Conservation (phyloP, 2,797 vertebrate species). For the Mus caroli region DNA sequence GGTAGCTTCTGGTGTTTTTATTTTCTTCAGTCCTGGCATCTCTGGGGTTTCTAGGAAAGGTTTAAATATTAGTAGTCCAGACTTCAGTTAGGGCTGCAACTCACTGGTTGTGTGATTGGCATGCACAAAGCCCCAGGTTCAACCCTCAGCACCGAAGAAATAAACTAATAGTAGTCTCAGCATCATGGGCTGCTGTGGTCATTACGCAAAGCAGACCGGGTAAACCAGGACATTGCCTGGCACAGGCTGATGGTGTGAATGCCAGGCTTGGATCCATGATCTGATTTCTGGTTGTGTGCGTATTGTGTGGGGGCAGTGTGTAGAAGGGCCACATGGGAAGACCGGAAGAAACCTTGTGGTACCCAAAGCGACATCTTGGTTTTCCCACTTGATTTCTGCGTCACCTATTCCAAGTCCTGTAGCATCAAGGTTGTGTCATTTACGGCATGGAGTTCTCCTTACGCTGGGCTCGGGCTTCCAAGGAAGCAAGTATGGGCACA, state of each 20-base stretch:
- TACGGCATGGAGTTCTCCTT: accelerated
- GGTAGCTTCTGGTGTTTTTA: not conserved
- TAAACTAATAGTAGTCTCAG: not conserved
- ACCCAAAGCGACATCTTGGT: not conserved
- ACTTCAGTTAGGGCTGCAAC: not conserved
- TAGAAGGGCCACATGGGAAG: not conserved
- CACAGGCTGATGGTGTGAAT: not conserved
- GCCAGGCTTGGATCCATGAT: not conserved
- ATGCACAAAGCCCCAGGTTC: not conserved
- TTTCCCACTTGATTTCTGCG: accelerated
- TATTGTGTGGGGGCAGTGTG: not conserved
- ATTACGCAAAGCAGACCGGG: not conserved
- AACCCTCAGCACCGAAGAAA: not conserved
- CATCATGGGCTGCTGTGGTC: not conserved
- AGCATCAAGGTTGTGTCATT: accelerated
- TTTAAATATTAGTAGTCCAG: not conserved
- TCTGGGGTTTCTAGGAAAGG: not conserved
- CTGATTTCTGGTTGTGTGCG: not conserved
- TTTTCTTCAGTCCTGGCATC: not conserved
- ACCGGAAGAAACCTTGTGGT: not conserved
- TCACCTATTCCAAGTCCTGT: not conserved
- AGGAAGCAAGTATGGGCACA: not conserved
- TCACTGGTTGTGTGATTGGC: not conserved
- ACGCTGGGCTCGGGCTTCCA: not conserved
- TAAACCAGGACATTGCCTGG: not conserved